Evolutionary conservation across 1,140 invertebrate genomes (phyloP), one percentile per base, ranked within the genome.

Genomic region (Gonatopus flavifemur): DNA sequence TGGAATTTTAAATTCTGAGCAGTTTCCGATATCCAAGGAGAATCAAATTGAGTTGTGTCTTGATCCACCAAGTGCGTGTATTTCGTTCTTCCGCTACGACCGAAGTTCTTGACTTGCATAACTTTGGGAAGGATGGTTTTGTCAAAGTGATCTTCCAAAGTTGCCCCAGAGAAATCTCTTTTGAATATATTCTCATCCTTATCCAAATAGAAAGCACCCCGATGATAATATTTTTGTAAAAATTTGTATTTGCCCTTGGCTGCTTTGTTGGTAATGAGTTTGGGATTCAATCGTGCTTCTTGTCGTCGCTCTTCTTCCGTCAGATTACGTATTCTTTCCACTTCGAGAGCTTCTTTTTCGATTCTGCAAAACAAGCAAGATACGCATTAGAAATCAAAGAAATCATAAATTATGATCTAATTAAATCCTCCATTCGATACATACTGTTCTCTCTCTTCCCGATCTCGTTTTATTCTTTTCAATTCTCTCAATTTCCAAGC

Each of bases 61-160:
- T 99, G 97, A 78, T 98, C 96, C 0, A 99, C 95, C 64, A 99
- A 82, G 80, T 99, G 98, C 3, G 97, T 99, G 75, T 99, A 99
- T 71, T 99, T 99, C 0, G 98, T 98, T 41, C 97, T 84, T 16
- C 96, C 96, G 51, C 96, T 98, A 12, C 97, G 86, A 13, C 98
- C 98, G 80, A 99, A 99, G 80, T 99, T 99, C 78, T 99, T 99
- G 1, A 99, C 97, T 83, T 99, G 97, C 97, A 99, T 99, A 51
- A 99, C 96, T 83, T 98, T 98, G 4, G 98, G 98, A 43, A 99
- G 72, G 57, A 98, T 90, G 33, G 96, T 96, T 77, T 99, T 99
- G 70, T 99, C 95, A 77, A 99, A 99, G 70, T 98, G 95, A 86
- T 99, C 98, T 66, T 99, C 98, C 49, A 99, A 76, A 0, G 98